Evolutionary conservation across 2,797 vertebrate genomes (phyloP), one percentile per base, ranked within the genome.

Genomic region (Neosalanx taihuensis): DNA sequence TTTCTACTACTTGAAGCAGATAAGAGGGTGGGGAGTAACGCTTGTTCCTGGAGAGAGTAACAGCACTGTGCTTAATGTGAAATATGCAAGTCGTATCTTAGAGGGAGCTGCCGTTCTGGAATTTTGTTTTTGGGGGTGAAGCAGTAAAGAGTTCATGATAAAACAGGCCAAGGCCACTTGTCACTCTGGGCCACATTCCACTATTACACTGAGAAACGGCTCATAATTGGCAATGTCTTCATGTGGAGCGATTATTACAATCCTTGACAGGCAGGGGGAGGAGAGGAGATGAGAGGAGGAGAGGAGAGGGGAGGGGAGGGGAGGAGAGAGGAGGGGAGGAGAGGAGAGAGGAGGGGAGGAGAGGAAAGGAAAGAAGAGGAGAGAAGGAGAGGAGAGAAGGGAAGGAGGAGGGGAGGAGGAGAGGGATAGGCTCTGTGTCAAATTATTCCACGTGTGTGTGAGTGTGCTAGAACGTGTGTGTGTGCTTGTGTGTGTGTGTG

Each of bases 211-310:
- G 78, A 82, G 72, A 75, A 91, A 86, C 72, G 73, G 85, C 83
- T 89, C 87, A 83, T 92, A 93, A 91, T 92, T 91, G 91, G 84
- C 89, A 89, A 88, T 85, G 86, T 88, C 88, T 90, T 92, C 88
- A 86, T 92, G 88, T 81, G 73, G 83, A 83, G 81, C 90, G 85
- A 91, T 91, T 92, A 91, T 89, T 88, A 88, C 86, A 87, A 89
- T 89, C 89, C 86, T 88, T 92, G 85, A 67, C 60, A 91, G 86
- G 90, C 86, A 85, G 64, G 71, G 74, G 41, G 71, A 66, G 66
- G 69, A 64, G 67, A 33, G 35, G 63, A 20, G 29, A 35, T 51
- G 5, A 35, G 31, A 58, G 30, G 35, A 30, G 18, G 20, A 49
- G 37, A 51, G 56, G 12, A 10, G 26, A 37, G 37, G 49, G 20